These are phyloP conservation scores for Loriculus beryllinus DNA, from an alignment of 2,797 vertebrate genomes.

Conservation along the genomic window DNA sequence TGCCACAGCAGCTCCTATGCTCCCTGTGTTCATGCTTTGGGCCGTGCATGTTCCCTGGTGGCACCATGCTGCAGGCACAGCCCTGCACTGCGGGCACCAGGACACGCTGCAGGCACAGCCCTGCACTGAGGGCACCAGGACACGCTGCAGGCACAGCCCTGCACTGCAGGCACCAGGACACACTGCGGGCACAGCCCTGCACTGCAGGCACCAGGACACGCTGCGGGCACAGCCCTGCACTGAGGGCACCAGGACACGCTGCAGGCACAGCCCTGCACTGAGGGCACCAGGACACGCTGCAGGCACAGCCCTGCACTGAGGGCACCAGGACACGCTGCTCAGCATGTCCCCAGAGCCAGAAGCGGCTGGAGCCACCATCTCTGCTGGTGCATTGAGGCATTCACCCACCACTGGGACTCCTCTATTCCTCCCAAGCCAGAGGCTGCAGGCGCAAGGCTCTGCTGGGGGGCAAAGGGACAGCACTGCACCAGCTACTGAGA, in stretches of 20 bases:
- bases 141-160: background rate
- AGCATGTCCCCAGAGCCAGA: accelerated
- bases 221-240: background rate
- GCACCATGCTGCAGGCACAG: accelerated
- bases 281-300: accelerated
- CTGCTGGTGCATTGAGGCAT: accelerated
- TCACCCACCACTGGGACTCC: background rate
- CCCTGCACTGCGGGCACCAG: background rate
- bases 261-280: background rate
- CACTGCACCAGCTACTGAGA: background rate
- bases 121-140: background rate
- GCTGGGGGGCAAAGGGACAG: background rate
- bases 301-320: too few relatives aligned
- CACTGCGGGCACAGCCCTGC: background rate
- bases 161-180: background rate
- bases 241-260: accelerated
- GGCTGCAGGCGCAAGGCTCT: accelerated
- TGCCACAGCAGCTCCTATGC: background rate
- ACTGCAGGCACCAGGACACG: accelerated
- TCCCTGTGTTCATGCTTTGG: background rate
- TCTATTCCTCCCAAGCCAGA: background rate
- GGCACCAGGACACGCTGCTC: accelerated
- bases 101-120: too few relatives aligned
- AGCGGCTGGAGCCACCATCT: too few relatives aligned
- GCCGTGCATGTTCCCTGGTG: background rate